Conservation (phyloP, 2,113 vertebrate species). For the Epinephelus moara region DNA sequence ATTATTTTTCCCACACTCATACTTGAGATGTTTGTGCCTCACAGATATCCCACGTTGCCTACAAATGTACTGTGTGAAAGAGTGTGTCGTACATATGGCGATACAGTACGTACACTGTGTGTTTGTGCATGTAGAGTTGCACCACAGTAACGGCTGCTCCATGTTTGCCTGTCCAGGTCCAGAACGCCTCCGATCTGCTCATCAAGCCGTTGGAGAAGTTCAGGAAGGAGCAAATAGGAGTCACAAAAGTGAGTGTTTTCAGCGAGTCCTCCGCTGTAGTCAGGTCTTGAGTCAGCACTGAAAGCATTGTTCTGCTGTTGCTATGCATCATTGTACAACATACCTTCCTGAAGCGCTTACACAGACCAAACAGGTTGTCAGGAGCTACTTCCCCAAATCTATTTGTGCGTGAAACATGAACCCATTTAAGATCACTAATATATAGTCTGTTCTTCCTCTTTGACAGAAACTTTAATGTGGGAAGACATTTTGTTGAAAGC, state of each 20-base stretch:
- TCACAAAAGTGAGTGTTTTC: constrained; percentile 90
- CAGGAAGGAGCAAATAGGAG: constrained; percentile 95
- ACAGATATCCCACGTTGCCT: neutral
- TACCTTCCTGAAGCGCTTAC: neutral
- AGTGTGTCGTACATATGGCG: neutral
- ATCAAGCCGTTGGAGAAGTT: constrained; percentile 98
- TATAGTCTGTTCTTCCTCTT: neutral
- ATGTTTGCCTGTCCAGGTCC: constrained; percentile 85
- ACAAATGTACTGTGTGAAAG: neutral
- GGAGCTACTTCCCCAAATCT: constrained; percentile 46
- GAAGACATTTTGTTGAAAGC: neutral
- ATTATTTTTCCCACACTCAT: neutral
- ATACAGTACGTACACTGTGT: neutral
- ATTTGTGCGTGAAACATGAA: neutral
- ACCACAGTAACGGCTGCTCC: neutral
- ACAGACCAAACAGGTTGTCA: constrained; percentile 14
- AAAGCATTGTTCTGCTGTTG: neutral
- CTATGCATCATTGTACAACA: neutral
- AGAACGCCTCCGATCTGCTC: constrained; percentile 95
- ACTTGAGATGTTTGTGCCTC: neutral
- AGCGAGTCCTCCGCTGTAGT: neutral
- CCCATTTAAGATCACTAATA: neutral
- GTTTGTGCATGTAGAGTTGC: neutral
- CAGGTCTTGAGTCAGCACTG: neutral
- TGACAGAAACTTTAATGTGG: neutral